phyloP scores from a whole-genome alignment of 1,140 invertebrate species.

The Streblospio benedicti region DNA sequence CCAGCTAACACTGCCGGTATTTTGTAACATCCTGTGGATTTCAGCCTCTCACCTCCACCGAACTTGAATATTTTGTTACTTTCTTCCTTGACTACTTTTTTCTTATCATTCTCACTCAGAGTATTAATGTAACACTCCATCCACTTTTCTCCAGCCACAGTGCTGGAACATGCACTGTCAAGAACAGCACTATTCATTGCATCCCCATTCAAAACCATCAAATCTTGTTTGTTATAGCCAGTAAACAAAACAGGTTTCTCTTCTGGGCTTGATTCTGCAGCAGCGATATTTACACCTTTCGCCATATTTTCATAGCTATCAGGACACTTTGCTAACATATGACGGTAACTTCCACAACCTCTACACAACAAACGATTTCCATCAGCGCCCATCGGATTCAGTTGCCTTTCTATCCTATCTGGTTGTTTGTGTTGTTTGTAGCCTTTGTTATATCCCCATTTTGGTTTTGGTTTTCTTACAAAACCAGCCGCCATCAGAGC shows the following conservation, averaged over 20 bases:
- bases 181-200: slow-evolving; percentile 19
- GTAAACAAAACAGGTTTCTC: too few species aligned
- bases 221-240: too few species aligned
- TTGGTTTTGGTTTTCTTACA: too few species aligned
- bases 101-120: slow-evolving; percentile 3
- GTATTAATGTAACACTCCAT: slow-evolving; percentile 15
- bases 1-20: slow-evolving; percentile 15
- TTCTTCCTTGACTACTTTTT: slow-evolving; percentile 1
- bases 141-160: slow-evolving; percentile 18
- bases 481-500: too few species aligned
- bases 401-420: too few species aligned
- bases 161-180: slow-evolving; percentile 21
- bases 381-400: too few species aligned
- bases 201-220: slow-evolving; percentile 16
- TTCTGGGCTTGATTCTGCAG: too few species aligned
- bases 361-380: too few species aligned
- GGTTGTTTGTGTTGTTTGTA: too few species aligned
- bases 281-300: slow-evolving; percentile 7
- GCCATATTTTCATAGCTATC: slow-evolving; percentile 24
- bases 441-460: too few species aligned
- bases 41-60: slow-evolving; percentile 17
- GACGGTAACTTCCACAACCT: not conserved
- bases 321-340: slow-evolving; percentile 20
- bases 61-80: slow-evolving; percentile 19
- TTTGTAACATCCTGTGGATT: slow-evolving; percentile 6